Conservation (phyloP, 2,113 vertebrate species). For the Reinhardtius hippoglossoides region DNA sequence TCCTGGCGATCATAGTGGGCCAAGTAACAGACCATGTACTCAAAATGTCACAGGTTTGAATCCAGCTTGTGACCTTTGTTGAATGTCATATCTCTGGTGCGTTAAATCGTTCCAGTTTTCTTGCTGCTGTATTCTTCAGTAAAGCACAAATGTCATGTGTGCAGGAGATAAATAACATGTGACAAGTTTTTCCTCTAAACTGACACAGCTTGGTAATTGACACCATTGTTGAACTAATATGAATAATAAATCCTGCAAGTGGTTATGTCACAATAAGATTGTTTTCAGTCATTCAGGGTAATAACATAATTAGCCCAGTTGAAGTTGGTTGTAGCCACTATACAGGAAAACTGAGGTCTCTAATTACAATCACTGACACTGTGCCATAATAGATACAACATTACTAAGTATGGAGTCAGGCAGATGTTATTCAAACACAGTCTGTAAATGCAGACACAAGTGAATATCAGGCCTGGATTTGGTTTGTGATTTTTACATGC, state of each 20-base stretch:
- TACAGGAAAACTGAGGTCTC: no score
- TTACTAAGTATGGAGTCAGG: no score
- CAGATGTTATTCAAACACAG: no score
- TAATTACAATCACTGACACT: no score
- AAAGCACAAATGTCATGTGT: neutral
- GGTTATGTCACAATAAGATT: neutral
- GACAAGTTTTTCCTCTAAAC: no score
- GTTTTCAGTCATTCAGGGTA: neutral
- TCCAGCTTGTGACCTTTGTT: slow-evolving; percentile 61
- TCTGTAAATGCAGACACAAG: neutral
- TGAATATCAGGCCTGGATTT: no score
- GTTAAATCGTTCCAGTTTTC: slow-evolving; percentile 22
- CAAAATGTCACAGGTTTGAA: slow-evolving; percentile 70
- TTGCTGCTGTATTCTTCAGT: neutral
- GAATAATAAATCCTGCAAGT: neutral
- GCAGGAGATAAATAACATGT: neutral
- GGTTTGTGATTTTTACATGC: no score
- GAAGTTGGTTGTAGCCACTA: no score
- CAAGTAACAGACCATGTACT: slow-evolving; percentile 3
- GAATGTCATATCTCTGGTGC: slow-evolving; percentile 54
- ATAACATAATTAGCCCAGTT: no score
- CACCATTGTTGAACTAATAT: neutral
- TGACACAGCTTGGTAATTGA: no score
- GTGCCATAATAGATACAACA: no score
- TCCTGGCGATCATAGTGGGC: slow-evolving; percentile 16